Evolutionary conservation across 2,113 vertebrate species (phyloP), one percentile per base, ranked within the genome.

Genomic region (Cettia cetti): DNA sequence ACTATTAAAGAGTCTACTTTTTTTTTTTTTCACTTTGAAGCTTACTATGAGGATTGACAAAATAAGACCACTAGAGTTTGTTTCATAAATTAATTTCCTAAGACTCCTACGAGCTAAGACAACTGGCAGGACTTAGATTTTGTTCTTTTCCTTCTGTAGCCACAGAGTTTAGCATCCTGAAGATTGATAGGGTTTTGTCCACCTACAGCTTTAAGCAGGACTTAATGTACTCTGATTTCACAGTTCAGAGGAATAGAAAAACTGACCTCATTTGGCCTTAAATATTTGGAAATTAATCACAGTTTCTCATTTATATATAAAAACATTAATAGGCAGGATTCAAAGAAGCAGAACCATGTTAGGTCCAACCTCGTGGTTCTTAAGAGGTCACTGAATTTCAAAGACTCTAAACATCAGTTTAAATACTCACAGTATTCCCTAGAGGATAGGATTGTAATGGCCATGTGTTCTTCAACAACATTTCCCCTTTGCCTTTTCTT

Each of bases 1-100:
- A 9, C 9, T 71, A 35, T 4, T 30, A 86, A 31, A 6, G 14
- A 17, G 11, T 49, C 37, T 13, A 13, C 0, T 0, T 33, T 42
- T 60, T 24, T 39, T 45, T 35, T 86, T 50, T 35, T 61, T 65
- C 13, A 44, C 4, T 52, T 52, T 77, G 18, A 6, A 72, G 19
- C 0, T 47, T 44, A 16, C 52, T 12, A 56, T 72, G 66, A 60
- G 1, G 2, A 64, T 57, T 80, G 27, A 6, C 7, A 91, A 81
- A 72, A 19, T 31, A 60, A 24, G 13, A 65, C 10, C 22, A 28
- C 9, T 57, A n/a, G 19, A 68, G 13, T 53, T 89, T 53, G 13
- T 40, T 35, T 65, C 52, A 75, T 44, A 70, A 78, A 35, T 33
- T 47, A 61, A 57, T 78, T 96, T 88, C 28, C 15, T 40, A 90